A percentile compares a stretch with the other conserved stretches of the same genome.
Evolutionary conservation across 2,888 invertebrate genomes (phyloP).

Genomic region (Eudemis profundana): DNA sequence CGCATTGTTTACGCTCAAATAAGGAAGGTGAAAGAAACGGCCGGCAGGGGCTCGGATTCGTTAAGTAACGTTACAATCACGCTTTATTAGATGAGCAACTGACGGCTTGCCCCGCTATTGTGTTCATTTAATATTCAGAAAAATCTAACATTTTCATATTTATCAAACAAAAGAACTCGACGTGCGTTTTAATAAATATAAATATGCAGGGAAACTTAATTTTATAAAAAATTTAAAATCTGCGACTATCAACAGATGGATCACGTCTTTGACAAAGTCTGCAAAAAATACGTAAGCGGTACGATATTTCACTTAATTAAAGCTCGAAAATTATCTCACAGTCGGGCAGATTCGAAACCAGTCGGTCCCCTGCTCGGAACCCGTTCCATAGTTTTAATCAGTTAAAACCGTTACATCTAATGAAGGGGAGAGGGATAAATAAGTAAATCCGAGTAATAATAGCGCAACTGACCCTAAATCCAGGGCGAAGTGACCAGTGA

Average conservation of each 20-base stretch:
- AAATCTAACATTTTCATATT: conserved; percentile 46
- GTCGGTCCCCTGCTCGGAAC: conserved; percentile 77
- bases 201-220: conserved; percentile 1
- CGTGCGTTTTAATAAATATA: neutral
- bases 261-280: neutral
- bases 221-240: neutral
- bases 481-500: conserved; percentile 75
- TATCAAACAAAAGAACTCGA: conserved; percentile 19
- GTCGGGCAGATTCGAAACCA: conserved; percentile 73
- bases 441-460: conserved; percentile 78
- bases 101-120: conserved; percentile 56
- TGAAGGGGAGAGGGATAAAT: conserved; percentile 82
- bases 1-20: conserved; percentile 84
- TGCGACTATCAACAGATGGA: neutral
- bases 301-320: conserved; percentile 70
- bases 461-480: conserved; percentile 79
- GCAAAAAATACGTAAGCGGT: conserved; percentile 35
- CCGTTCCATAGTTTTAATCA: conserved; percentile 84
- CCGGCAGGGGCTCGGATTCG: conserved; percentile 68
- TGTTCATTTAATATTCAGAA: conserved; percentile 49
- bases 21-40: conserved; percentile 79
- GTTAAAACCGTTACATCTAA: conserved; percentile 85
- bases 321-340: conserved; percentile 76
- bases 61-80: conserved; percentile 74
- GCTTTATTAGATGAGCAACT: conserved; percentile 67